These are phyloP conservation scores for Matsumyia berberina DNA, from an alignment of 2,888 invertebrate genomes.

Conservation along the genomic window DNA sequence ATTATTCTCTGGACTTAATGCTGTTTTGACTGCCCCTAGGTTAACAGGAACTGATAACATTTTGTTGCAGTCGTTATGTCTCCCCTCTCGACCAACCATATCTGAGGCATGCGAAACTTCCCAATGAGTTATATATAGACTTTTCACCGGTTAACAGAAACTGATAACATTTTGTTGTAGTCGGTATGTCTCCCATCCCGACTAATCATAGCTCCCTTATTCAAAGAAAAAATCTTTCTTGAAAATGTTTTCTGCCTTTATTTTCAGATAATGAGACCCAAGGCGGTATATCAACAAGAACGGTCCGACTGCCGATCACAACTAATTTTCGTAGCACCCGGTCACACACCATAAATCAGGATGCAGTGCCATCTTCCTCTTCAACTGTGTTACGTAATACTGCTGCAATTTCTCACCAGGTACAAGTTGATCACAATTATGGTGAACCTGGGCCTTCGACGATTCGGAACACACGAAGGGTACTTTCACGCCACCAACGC, in stretches of 20 bases:
- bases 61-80: too few relatives aligned
- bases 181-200: too few relatives aligned
- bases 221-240: too few relatives aligned
- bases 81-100: too few relatives aligned
- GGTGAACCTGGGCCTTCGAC: slow-evolving; percentile 81
- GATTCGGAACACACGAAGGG: slow-evolving; percentile 81
- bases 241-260: background rate
- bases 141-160: too few relatives aligned
- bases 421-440: slow-evolving; percentile 83
- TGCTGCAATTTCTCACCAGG: slow-evolving; percentile 70
- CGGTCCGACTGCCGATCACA: slow-evolving; percentile 20
- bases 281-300: slow-evolving; percentile 25
- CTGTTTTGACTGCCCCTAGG: too few relatives aligned
- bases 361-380: slow-evolving; percentile 65
- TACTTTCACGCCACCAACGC: slow-evolving; percentile 83
- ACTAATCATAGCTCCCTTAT: too few relatives aligned
- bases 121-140: too few relatives aligned
- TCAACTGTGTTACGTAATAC: slow-evolving; percentile 73
- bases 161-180: too few relatives aligned
- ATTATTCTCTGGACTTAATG: too few relatives aligned
- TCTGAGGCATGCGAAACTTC: too few relatives aligned
- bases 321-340: slow-evolving; percentile 56
- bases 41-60: too few relatives aligned
- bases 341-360: slow-evolving; percentile 58
- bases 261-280: slow-evolving; percentile 45